These are phyloP conservation scores for Sycophila sp. DNA, from an alignment of 1,140 invertebrate genomes.

Conservation along the genomic window DNA sequence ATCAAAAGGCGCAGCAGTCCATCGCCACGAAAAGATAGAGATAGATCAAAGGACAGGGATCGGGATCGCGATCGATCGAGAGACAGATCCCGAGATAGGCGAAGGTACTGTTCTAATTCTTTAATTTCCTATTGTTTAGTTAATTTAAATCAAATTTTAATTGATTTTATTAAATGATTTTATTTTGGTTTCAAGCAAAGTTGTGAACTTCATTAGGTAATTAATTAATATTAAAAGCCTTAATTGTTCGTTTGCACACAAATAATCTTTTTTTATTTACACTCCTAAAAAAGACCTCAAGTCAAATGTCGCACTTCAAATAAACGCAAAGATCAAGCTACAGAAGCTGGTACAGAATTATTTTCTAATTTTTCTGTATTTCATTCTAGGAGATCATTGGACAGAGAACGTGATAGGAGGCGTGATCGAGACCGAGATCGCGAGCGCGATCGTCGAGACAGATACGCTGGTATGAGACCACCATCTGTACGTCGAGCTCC, in stretches of 20 bases:
- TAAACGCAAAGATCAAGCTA: too few relatives aligned
- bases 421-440: constrained; percentile 64
- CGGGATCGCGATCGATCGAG: constrained; percentile 53
- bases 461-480: constrained; percentile 65
- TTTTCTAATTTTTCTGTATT: constrained; percentile 38
- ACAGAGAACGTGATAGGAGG: constrained; percentile 58
- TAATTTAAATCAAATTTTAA: too few relatives aligned
- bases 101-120: constrained; percentile 40
- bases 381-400: constrained; percentile 60
- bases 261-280: not conserved
- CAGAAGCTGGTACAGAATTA: not conserved
- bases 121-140: not conserved
- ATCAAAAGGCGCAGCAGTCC: constrained; percentile 57
- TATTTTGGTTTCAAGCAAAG: constrained; percentile 17
- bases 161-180: not conserved
- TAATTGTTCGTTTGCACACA: not conserved
- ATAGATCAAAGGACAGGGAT: constrained; percentile 56
- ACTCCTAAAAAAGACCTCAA: not conserved
- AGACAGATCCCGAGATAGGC: constrained; percentile 32
- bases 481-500: constrained; percentile 63
- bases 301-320: too few relatives aligned
- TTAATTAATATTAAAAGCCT: not conserved
- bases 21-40: constrained; percentile 57
- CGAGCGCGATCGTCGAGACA: constrained; percentile 60
- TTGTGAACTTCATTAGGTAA: constrained; percentile 19